Evolutionary conservation across 1,140 invertebrate species (phyloP).

Genomic region (Drosophila erecta): DNA sequence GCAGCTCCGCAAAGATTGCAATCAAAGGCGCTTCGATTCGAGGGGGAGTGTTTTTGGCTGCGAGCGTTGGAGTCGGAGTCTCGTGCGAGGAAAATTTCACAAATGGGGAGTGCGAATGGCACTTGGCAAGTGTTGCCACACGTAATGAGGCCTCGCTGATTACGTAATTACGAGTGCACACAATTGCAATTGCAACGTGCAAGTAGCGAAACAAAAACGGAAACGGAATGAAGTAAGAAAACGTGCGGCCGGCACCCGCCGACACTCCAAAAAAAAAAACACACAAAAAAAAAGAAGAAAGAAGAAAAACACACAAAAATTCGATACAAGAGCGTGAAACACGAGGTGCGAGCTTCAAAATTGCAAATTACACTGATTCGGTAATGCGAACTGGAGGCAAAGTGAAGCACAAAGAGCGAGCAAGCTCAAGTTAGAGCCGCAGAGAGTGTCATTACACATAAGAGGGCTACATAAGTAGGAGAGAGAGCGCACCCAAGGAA

Average conservation of each 20-base stretch:
- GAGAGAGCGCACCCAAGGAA: too few relatives aligned
- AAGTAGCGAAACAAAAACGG: conserved; percentile 32
- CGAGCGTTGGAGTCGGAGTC: too few relatives aligned
- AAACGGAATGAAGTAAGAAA: conserved; percentile 73
- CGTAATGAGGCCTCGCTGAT: conserved; percentile 73
- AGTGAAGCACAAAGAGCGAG: conserved; percentile 4
- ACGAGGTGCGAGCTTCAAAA: conserved; percentile 28
- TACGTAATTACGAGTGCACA: conserved; percentile 73
- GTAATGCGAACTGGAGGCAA: background rate
- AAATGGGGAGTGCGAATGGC: conserved; percentile 23
- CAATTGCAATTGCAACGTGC: conserved; percentile 51
- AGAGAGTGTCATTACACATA: background rate
- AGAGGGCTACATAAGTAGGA: background rate
- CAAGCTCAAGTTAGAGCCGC: conserved; percentile 18
- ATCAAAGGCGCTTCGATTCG: conserved; percentile 49
- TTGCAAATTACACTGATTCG: conserved; percentile 26
- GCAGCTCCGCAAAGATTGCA: conserved; percentile 32
- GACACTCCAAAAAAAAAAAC: conserved; percentile 61
- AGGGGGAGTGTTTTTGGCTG: background rate
- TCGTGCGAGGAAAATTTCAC: background rate
- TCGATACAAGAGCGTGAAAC: conserved; percentile 10
- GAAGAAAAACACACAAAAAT: conserved; percentile 6
- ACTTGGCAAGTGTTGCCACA: conserved; percentile 64
- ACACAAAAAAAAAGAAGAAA: background rate
- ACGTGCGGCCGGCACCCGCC: conserved; percentile 76